Evolutionary conservation across 35 echinoderm and acorn worm species (phyloP), one percentile per base, ranked within the genome.

Genomic region (Stichopus chloronotus): DNA sequence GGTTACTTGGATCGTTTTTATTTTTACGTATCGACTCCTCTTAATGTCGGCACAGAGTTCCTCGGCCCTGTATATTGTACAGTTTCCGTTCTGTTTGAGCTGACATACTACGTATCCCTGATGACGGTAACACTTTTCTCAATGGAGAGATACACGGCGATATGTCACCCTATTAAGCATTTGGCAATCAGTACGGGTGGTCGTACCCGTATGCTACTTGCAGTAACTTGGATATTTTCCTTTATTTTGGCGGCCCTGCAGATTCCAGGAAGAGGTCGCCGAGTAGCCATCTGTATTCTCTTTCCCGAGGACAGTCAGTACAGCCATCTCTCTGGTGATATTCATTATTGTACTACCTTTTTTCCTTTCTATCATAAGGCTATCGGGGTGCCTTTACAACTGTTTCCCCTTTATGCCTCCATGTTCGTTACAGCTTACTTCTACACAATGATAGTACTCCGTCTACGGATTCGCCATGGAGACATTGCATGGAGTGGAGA

Each of bases 1-100:
- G 93, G 94, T n/a, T 94, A 95, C 25, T 74, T 84, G 0, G 96
- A 97, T 57, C 94, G 94, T 30, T 58, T 97, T 2, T 95, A 87
- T 58, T 86, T 81, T 17, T 97, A 86, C 69, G 19, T 71, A 21
- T 56, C 56, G 6, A 90, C 96, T 12, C 94, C 94, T n/a, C 72
- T 95, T 52, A 58, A 87, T 20, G 43, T 86, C 23, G 96, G 94
- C 52, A 25, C 12, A 20, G 58, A 83, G 8, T 87, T 92, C 69
- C 58, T 90, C 4, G 96, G 94, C 20, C 79, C 86, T 23, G 10
- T 53, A 1, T 94, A 94, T 10, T 97, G 96, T 61, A 11, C 93
- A 17, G 56, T 93, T 9, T 58, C 77, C 25, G 56, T 87, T 4
- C 59, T 92, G 11, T 55, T 93, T 13, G 94, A 95, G n/a, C 65